phyloP scores from a whole-genome alignment of 2,888 invertebrate genomes.

The Acheta domesticus region DNA sequence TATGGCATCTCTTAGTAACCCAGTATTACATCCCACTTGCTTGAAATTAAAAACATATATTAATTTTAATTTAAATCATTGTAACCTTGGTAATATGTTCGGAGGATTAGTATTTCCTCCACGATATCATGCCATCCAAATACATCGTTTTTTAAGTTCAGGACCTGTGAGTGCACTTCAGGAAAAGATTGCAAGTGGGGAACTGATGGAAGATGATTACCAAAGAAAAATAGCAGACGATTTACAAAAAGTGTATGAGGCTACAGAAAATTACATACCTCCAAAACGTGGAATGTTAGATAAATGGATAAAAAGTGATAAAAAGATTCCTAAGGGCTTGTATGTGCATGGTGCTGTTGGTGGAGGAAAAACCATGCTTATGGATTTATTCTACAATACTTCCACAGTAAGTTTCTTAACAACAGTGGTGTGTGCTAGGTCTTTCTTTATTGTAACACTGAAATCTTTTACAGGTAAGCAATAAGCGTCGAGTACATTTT shows the following conservation, averaged over 20 bases:
- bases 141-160: not conserved
- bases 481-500: slow-evolving; percentile 86
- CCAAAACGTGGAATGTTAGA: slow-evolving; percentile 47
- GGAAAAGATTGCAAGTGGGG: slow-evolving; percentile 41
- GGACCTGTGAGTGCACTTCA: slow-evolving; percentile 30
- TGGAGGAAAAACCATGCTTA: slow-evolving; percentile 97
- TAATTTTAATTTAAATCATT: not conserved
- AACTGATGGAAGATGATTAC: slow-evolving; percentile 60
- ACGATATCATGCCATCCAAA: slow-evolving; percentile 18
- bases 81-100: not conserved
- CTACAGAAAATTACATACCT: slow-evolving; percentile 60
- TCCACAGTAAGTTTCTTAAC: slow-evolving; percentile 52
- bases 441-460: not conserved
- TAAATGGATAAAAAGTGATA: slow-evolving; percentile 41
- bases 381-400: slow-evolving; percentile 93
- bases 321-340: slow-evolving; percentile 67
- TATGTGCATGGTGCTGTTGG: slow-evolving; percentile 90
- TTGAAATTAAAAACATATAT: not conserved
- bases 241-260: slow-evolving; percentile 66
- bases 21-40: not conserved
- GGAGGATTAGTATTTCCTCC: not conserved
- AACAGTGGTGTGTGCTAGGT: not conserved
- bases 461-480: slow-evolving; percentile 54
- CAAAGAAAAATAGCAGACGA: slow-evolving; percentile 67
- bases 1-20: not conserved